Evolutionary conservation across 2,113 vertebrate species (phyloP).

Genomic region (Mohoua ochrocephala): DNA sequence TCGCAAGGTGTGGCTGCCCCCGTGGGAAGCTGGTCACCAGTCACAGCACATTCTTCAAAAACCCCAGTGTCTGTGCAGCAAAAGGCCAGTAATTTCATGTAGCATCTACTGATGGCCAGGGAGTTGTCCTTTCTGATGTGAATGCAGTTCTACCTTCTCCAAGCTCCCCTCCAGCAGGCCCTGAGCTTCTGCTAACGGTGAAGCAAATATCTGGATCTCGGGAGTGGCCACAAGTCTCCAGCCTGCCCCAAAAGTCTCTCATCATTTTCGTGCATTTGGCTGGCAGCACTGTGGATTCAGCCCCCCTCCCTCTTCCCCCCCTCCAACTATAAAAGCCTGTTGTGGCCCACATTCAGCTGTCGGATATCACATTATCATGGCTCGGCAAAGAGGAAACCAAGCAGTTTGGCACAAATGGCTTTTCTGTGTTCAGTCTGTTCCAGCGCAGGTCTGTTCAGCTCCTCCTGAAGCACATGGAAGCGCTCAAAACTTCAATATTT

Average conservation of each 20-base stretch:
- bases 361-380: constrained; percentile 50
- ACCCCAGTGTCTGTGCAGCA: background rate
- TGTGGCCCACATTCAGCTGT: constrained; percentile 56
- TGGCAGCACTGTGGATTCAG: background rate
- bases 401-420: constrained; percentile 66
- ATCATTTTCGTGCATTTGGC: background rate
- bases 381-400: constrained; percentile 54
- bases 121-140: background rate
- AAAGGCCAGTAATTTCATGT: background rate
- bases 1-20: background rate
- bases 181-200: background rate
- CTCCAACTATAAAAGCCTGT: constrained; percentile 18
- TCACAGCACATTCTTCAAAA: background rate
- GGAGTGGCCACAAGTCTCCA: background rate
- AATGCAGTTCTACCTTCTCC: background rate
- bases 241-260: background rate
- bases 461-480: constrained; percentile 57
- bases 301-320: background rate
- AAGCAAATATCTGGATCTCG: background rate
- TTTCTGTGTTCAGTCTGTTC: constrained; percentile 57
- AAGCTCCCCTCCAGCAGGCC: background rate
- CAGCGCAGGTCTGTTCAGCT: background rate
- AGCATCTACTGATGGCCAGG: background rate
- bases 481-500: constrained; percentile 62
- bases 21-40: background rate